These are phyloP conservation scores for Scaptomyza tumidula DNA, from an alignment of 2,888 invertebrate genomes.

Conservation along the genomic window DNA sequence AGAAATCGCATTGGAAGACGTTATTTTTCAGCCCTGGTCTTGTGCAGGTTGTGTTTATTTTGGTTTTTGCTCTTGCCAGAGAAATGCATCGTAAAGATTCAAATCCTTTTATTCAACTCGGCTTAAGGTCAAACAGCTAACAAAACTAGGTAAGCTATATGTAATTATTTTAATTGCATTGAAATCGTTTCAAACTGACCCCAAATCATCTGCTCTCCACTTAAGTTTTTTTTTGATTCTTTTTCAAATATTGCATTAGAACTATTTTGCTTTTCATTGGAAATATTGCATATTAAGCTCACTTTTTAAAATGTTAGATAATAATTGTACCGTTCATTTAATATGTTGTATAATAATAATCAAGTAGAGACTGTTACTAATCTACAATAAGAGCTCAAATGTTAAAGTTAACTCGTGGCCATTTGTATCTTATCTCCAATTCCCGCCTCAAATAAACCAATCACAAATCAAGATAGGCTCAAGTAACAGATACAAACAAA, in stretches of 20 bases:
- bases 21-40: constrained; percentile 29
- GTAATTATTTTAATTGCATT: too few relatives aligned
- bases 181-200: constrained; percentile 26
- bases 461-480: constrained; percentile 56
- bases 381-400: constrained; percentile 61
- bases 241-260: constrained; percentile 12
- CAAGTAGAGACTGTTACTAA: constrained; percentile 50
- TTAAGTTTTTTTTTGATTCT: constrained; percentile 9
- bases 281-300: constrained; percentile 19
- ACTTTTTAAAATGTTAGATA: constrained; percentile 29
- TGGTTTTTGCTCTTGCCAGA: constrained; percentile 15
- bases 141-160: constrained; percentile 87
- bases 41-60: constrained; percentile 52
- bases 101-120: constrained; percentile 87
- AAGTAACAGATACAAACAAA: constrained; percentile 28
- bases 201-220: constrained; percentile 7
- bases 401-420: constrained; percentile 48
- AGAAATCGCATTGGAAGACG: background rate
- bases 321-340: constrained; percentile 35
- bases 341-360: constrained; percentile 20
- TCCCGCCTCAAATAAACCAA: constrained; percentile 49
- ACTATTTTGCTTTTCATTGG: constrained; percentile 12
- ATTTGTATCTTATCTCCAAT: constrained; percentile 47
- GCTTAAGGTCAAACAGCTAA: constrained; percentile 89
- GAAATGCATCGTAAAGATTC: constrained; percentile 77